Percentiles rank a stretch among this genome's conserved stretches.
Evolutionary conservation across 1,140 invertebrate species (phyloP).

Genomic region (Metopolophium dirhodum): DNA sequence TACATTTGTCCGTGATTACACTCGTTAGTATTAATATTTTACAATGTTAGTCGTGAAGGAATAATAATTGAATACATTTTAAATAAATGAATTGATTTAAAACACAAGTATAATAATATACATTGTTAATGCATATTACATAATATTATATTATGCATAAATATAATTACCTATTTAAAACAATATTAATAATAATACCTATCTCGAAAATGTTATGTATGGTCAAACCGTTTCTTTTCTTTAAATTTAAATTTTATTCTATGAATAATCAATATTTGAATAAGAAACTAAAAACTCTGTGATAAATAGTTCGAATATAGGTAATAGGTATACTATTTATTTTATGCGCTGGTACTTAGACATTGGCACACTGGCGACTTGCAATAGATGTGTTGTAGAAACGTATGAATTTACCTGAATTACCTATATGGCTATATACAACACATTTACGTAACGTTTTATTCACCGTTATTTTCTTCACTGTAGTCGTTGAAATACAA

Average conservation of each 20-base stretch:
- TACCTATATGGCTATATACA: not conserved
- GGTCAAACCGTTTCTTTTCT: not conserved
- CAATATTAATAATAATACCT: not conserved
- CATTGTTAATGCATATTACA: not conserved
- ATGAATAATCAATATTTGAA: not conserved
- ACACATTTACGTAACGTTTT: not conserved
- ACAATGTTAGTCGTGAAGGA: not conserved
- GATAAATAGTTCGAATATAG: not conserved
- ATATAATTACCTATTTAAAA: not conserved
- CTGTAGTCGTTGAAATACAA: not conserved
- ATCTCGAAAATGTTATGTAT: too few relatives aligned
- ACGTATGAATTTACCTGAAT: not conserved
- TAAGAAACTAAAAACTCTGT: too few relatives aligned
- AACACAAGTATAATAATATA: not conserved
- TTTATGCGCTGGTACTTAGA: not conserved
- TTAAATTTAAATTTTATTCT: not conserved
- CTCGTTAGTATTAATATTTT: not conserved
- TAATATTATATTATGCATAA: not conserved
- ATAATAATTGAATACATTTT: too few relatives aligned
- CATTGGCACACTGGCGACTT: not conserved
- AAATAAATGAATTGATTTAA: too few relatives aligned
- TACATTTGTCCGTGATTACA: not conserved
- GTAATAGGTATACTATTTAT: not conserved
- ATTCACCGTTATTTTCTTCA: not conserved
- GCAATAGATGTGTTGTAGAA: not conserved